phyloP scores from a whole-genome alignment of 1,140 invertebrate genomes.

The Stenopsyche tienmushanensis region DNA sequence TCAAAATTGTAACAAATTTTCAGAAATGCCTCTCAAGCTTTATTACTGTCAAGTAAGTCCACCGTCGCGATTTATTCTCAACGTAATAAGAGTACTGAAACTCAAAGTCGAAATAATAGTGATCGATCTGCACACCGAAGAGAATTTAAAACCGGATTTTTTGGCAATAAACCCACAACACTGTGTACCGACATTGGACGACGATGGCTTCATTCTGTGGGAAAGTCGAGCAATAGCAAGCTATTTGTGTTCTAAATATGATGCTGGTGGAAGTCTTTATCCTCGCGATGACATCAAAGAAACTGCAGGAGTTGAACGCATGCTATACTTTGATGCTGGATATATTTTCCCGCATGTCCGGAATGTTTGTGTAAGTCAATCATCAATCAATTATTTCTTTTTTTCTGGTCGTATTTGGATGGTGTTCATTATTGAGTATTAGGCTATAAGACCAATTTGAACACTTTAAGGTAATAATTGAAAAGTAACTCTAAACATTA shows the following conservation, averaged over 20 bases:
- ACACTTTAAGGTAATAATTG: too few relatives aligned
- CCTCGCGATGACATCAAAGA: slow-evolving; percentile 59
- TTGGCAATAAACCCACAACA: slow-evolving; percentile 68
- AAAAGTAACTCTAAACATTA: too few relatives aligned
- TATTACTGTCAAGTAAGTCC: slow-evolving; percentile 69
- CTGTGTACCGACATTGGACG: slow-evolving; percentile 63
- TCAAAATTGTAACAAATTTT: too few relatives aligned
- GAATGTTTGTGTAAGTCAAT: slow-evolving; percentile 57
- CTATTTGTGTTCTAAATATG: slow-evolving; percentile 65
- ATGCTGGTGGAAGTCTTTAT: slow-evolving; percentile 60
- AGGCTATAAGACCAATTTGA: too few relatives aligned
- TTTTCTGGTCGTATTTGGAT: too few relatives aligned
- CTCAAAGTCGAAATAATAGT: slow-evolving; percentile 61
- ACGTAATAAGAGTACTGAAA: slow-evolving; percentile 65
- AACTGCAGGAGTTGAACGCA: slow-evolving; percentile 61
- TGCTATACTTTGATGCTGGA: slow-evolving; percentile 64
- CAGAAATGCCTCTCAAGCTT: slow-evolving; percentile 50
- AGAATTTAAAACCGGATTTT: slow-evolving; percentile 64
- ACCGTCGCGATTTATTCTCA: slow-evolving; percentile 63
- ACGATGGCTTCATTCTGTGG: slow-evolving; percentile 64
- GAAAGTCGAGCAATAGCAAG: slow-evolving; percentile 61
- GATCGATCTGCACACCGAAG: slow-evolving; percentile 61
- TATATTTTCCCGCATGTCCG: slow-evolving; percentile 63
- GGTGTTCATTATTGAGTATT: too few relatives aligned
- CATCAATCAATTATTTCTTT: too few relatives aligned